Conservation (phyloP, 2,888 invertebrate species). For the Oasisia sp. region DNA sequence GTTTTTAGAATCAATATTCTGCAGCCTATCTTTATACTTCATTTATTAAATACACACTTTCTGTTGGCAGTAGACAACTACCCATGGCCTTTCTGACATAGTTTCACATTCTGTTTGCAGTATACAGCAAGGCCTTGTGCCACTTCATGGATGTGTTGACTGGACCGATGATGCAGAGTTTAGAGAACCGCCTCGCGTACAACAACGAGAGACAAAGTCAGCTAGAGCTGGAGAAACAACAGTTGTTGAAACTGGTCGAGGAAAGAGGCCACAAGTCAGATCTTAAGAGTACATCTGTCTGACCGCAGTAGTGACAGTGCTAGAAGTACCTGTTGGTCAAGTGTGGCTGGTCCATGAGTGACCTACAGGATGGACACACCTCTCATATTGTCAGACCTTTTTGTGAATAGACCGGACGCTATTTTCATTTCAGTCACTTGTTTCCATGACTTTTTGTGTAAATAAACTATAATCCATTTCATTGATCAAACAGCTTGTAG, state of each 20-base stretch:
- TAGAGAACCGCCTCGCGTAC: constrained; percentile 58
- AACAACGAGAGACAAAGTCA: constrained; percentile 53
- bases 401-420: background rate
- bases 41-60: background rate
- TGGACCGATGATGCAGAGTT: constrained; percentile 60
- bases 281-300: constrained; percentile 26
- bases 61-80: background rate
- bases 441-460: background rate
- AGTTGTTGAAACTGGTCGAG: constrained; percentile 29
- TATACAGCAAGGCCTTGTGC: constrained; percentile 69
- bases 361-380: background rate
- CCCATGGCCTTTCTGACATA: background rate
- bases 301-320: background rate
- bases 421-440: background rate
- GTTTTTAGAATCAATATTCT: too few relatives aligned
- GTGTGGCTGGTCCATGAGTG: background rate
- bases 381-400: background rate
- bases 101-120: constrained; percentile 59
- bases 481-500: background rate
- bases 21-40: too few relatives aligned
- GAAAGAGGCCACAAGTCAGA: constrained; percentile 20
- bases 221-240: constrained; percentile 51
- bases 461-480: background rate
- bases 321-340: background rate
- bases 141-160: constrained; percentile 66